Evolutionary conservation across 2,113 vertebrate species (phyloP).

Genomic region (Telmatochromis sp.): DNA sequence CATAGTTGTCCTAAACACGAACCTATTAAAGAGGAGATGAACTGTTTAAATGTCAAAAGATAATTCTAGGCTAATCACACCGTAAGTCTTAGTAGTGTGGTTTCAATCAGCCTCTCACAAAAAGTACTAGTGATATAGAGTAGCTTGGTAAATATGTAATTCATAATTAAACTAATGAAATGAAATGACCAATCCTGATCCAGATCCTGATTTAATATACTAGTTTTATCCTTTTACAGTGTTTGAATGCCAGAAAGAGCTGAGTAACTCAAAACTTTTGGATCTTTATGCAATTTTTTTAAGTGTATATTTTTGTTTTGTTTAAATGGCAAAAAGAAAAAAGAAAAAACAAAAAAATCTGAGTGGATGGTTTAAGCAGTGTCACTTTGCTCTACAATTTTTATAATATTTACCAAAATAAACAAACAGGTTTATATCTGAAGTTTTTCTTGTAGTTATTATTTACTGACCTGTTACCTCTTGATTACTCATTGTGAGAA

Average conservation of each 20-base stretch:
- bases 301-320: neutral
- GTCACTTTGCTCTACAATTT: neutral
- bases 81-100: neutral
- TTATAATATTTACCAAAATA: neutral
- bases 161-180: neutral
- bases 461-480: neutral
- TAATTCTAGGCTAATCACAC: neutral
- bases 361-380: neutral
- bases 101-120: neutral
- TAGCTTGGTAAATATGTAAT: neutral
- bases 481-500: neutral
- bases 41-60: neutral
- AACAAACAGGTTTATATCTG: neutral
- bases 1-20: neutral
- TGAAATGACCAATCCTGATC: neutral
- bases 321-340: neutral
- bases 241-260: neutral
- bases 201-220: neutral
- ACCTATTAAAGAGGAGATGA: neutral
- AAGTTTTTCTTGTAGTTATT: neutral
- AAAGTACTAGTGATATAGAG: neutral
- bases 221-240: neutral
- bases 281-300: neutral
- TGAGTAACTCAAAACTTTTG: neutral
- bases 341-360: fast-evolving